Evolutionary conservation across 2,797 vertebrate genomes (phyloP).

Genomic region (Protonibea diacanthus): DNA sequence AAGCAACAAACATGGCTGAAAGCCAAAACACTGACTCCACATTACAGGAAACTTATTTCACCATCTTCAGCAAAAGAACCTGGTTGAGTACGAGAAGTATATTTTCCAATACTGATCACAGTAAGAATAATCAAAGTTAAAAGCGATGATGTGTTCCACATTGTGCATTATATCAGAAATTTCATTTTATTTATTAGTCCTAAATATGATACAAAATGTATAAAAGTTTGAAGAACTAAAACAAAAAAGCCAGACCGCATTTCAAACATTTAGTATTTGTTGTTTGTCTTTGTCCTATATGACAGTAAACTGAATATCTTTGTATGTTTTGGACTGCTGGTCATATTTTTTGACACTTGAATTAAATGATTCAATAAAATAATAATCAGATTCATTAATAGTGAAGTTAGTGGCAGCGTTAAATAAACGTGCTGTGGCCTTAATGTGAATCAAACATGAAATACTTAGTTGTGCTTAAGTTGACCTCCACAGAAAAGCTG

Average conservation of each 20-base stretch:
- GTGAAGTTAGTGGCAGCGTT: not conserved
- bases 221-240: not conserved
- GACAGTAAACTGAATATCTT: not conserved
- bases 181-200: too few species aligned
- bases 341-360: not conserved
- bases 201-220: too few species aligned
- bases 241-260: not conserved
- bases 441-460: not conserved
- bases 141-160: too few species aligned
- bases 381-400: not conserved
- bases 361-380: not conserved
- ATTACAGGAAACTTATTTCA: too few species aligned
- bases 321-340: not conserved
- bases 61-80: too few species aligned
- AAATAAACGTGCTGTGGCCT: not conserved
- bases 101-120: not conserved
- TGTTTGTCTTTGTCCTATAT: not conserved
- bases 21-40: too few species aligned
- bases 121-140: too few species aligned
- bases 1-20: too few species aligned
- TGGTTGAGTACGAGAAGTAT: too few species aligned
- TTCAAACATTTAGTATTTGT: too few species aligned
- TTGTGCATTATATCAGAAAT: too few species aligned
- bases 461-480: not conserved
- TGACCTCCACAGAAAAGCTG: not conserved